Conservation (phyloP, 1,140 invertebrate species). For the Drosophila tristis region DNA sequence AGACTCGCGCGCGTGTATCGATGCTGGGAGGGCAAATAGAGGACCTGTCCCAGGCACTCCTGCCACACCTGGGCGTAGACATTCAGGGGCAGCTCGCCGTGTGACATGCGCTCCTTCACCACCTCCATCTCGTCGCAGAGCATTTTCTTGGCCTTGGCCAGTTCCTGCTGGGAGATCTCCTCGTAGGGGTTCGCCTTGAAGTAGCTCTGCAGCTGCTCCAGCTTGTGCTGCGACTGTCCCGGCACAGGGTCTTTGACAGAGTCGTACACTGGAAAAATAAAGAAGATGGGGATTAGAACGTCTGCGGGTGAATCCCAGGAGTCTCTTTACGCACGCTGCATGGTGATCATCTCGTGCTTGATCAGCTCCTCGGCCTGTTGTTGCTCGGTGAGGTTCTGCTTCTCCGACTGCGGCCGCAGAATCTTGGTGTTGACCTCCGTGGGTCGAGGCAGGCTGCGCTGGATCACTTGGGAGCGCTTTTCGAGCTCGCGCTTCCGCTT, state of each 20-base stretch:
- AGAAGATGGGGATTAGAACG: no score
- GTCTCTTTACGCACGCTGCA: slow-evolving; percentile 87
- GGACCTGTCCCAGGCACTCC: slow-evolving; percentile 95
- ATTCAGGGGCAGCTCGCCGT: slow-evolving; percentile 96
- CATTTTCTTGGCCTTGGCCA: slow-evolving; percentile 88
- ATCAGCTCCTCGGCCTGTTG: slow-evolving; percentile 98
- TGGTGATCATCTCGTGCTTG: slow-evolving; percentile 98
- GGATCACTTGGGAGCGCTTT: slow-evolving; percentile 94
- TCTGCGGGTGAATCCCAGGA: neutral
- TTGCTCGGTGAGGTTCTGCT: slow-evolving; percentile 92
- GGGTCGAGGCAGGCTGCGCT: slow-evolving; percentile 95
- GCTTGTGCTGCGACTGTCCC: slow-evolving; percentile 83
- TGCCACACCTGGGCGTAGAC: slow-evolving; percentile 98
- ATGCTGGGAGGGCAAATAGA: slow-evolving; percentile 94
- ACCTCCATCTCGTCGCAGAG: slow-evolving; percentile 94
- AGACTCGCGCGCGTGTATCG: slow-evolving; percentile 97
- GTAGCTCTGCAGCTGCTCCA: slow-evolving; percentile 86
- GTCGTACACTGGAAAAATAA: slow-evolving; percentile 88
- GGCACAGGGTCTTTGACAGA: slow-evolving; percentile 88
- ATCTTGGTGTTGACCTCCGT: slow-evolving; percentile 93
- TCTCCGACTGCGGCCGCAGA: slow-evolving; percentile 89
- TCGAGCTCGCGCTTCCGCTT: slow-evolving; percentile 87
- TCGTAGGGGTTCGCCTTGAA: slow-evolving; percentile 94
- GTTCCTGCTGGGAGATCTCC: slow-evolving; percentile 89
- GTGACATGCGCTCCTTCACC: slow-evolving; percentile 96